Evolutionary conservation across 2,113 vertebrate species (phyloP).

Genomic region (Sminthopsis crassicaudata): DNA sequence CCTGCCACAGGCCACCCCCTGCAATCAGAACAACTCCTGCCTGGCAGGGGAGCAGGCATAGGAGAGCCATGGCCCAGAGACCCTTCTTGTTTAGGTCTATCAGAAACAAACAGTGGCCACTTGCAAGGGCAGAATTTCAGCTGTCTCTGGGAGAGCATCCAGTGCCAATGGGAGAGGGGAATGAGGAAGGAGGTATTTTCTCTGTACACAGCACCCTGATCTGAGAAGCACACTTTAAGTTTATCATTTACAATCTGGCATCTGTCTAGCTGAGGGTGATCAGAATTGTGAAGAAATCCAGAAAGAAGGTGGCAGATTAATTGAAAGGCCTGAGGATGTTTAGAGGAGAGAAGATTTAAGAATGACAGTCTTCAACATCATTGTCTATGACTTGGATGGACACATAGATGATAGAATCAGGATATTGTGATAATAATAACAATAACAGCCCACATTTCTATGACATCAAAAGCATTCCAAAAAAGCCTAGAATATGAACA

Average conservation of each 20-base stretch:
- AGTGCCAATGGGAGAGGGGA: neutral
- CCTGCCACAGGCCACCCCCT: conserved; percentile 75
- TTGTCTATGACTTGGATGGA: neutral
- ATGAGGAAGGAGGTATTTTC: neutral
- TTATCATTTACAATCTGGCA: neutral
- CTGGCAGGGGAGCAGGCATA: conserved; percentile 79
- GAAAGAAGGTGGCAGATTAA: neutral
- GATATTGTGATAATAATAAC: neutral
- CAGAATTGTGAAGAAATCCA: neutral
- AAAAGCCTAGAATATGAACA: neutral
- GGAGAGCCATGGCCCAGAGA: conserved; percentile 53
- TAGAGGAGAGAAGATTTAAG: neutral
- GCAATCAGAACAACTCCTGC: conserved; percentile 76
- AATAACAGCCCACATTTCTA: neutral
- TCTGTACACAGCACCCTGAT: neutral
- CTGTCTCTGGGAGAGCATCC: neutral
- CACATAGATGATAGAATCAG: neutral
- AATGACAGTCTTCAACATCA: neutral
- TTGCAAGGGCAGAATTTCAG: neutral
- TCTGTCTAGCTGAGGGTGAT: neutral
- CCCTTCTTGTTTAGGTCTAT: neutral
- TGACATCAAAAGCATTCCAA: neutral
- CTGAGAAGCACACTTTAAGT: neutral
- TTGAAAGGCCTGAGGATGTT: neutral
- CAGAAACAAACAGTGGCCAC: neutral